A percentile compares a stretch with the other conserved stretches of the same genome.
These are phyloP conservation scores for Salvator merianae DNA, from an alignment of 2,113 vertebrate genomes.

Conservation along the genomic window DNA sequence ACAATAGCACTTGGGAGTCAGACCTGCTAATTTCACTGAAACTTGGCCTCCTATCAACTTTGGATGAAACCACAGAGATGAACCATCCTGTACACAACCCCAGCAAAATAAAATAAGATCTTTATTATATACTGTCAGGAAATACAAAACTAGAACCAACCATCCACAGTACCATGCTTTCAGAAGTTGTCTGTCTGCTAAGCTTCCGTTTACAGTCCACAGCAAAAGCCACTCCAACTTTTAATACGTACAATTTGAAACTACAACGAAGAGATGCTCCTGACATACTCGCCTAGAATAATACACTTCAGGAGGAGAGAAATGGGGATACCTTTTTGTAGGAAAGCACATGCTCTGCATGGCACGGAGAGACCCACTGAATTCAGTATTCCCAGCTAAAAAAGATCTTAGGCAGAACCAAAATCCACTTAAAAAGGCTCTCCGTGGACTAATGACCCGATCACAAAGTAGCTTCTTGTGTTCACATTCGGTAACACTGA, in stretches of 20 bases:
- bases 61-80: not conserved
- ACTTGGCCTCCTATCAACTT: not conserved
- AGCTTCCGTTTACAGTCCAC: not conserved
- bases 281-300: not conserved
- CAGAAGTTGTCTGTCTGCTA: not conserved
- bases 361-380: not conserved
- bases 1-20: not conserved
- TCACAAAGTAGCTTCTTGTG: too few relatives aligned
- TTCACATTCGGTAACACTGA: too few relatives aligned
- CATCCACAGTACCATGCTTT: not conserved
- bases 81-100: conserved; percentile 29
- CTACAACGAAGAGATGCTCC: not conserved
- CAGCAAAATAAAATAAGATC: not conserved
- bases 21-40: not conserved
- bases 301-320: not conserved
- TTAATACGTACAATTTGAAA: not conserved
- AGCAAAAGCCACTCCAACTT: not conserved
- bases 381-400: rapidly evolving
- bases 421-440: too few relatives aligned
- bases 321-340: not conserved
- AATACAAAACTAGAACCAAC: not conserved
- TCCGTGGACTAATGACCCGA: too few relatives aligned
- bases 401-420: too few relatives aligned
- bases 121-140: not conserved
- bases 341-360: not conserved